Conservation (phyloP, 2,888 invertebrate species). For the Leptogaster cylindrica region DNA sequence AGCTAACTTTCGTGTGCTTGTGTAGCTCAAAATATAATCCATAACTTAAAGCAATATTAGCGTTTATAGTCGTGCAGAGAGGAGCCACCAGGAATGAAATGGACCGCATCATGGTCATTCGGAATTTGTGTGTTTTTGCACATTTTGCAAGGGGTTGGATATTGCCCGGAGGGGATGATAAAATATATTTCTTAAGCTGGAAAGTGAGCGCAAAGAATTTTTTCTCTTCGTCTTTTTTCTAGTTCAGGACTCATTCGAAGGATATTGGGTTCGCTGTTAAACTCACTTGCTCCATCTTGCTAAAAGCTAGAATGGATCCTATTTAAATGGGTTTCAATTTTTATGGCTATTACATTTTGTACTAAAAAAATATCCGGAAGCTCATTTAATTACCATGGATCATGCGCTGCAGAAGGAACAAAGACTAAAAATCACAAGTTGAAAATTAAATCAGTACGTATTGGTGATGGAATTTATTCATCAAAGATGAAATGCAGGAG, state of each 20-base stretch:
- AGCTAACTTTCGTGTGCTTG: conserved; percentile 19
- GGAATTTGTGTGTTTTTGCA: conserved; percentile 25
- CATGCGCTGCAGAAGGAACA: too few relatives aligned
- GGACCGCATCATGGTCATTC: conserved; percentile 35
- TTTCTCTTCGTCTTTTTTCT: too few relatives aligned
- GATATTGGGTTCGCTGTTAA: too few relatives aligned
- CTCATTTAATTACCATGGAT: too few relatives aligned
- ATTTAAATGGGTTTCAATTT: conserved; percentile 8
- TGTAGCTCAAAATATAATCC: conserved; percentile 21
- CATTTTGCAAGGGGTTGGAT: conserved; percentile 4
- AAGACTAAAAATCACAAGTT: too few relatives aligned
- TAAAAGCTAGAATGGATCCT: conserved; percentile 10
- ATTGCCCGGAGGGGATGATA: conserved; percentile 14
- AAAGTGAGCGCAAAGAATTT: not conserved
- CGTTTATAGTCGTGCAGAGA: not conserved
- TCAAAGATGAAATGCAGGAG: too few relatives aligned
- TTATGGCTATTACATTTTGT: too few relatives aligned
- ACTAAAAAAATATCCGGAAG: not conserved
- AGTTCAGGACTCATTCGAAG: not conserved
- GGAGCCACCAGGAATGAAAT: conserved; percentile 10
- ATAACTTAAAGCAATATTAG: conserved; percentile 31
- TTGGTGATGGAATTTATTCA: too few relatives aligned
- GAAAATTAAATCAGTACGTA: too few relatives aligned
- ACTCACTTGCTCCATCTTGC: not conserved
- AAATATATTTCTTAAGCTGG: conserved; percentile 36